These are phyloP conservation scores for Liopterus haemorrhoidalis DNA, from an alignment of 2,888 invertebrate genomes.

Conservation along the genomic window DNA sequence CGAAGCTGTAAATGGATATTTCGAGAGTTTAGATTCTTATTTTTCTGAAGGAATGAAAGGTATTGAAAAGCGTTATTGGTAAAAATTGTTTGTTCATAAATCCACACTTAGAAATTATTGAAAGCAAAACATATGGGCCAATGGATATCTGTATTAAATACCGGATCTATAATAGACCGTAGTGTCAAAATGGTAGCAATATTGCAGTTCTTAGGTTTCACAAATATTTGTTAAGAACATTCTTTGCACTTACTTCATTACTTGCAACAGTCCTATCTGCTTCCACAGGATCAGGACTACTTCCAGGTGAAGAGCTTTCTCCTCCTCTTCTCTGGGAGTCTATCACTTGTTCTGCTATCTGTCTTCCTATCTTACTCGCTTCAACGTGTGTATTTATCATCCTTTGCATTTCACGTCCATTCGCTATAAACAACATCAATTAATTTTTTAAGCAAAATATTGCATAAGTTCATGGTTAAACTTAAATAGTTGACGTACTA, in stretches of 20 bases:
- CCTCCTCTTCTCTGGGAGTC: slow-evolving; percentile 53
- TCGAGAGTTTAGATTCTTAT: no score
- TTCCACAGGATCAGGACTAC: slow-evolving; percentile 45
- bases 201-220: no score
- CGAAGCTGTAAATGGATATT: no score
- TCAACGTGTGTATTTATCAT: slow-evolving; percentile 72
- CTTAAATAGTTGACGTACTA: neutral
- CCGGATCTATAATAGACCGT: no score
- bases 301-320: slow-evolving; percentile 49
- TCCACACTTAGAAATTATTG: no score
- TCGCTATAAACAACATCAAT: slow-evolving; percentile 35
- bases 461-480: no score
- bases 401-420: slow-evolving; percentile 60
- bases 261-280: slow-evolving; percentile 31
- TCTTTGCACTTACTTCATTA: slow-evolving; percentile 34
- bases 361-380: slow-evolving; percentile 77
- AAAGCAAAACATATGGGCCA: no score
- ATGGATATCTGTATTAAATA: no score
- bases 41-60: no score
- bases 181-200: no score
- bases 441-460: slow-evolving; percentile 1
- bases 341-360: slow-evolving; percentile 74
- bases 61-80: no score
- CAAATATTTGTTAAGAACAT: slow-evolving; percentile 15
- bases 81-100: no score